phyloP scores from a whole-genome alignment of 2,888 invertebrate species.

The Pollenia amentaria region DNA sequence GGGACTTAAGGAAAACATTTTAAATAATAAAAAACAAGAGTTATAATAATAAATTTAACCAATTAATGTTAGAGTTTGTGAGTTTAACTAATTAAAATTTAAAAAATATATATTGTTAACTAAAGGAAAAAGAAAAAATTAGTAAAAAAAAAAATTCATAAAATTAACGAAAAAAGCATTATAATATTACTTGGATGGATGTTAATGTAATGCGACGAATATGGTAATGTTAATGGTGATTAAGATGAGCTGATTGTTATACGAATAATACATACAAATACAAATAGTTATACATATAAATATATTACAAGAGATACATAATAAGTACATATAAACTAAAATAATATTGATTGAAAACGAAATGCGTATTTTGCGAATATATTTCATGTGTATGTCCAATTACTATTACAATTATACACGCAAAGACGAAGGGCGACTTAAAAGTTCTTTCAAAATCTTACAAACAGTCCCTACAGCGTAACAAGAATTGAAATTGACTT shows the following conservation, averaged over 20 bases:
- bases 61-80: constrained; percentile 62
- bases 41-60: constrained; percentile 38
- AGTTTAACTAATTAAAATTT: constrained; percentile 5
- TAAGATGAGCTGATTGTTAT: constrained; percentile 69
- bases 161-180: constrained; percentile 41
- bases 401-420: constrained; percentile 42
- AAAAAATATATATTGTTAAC: background rate
- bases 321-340: background rate
- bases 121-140: constrained; percentile 13
- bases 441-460: background rate
- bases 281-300: constrained; percentile 40
- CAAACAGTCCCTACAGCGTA: too few relatives aligned
- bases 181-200: constrained; percentile 33
- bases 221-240: constrained; percentile 29
- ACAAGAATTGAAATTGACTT: too few relatives aligned
- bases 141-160: constrained; percentile 21
- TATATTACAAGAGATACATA: background rate
- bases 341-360: constrained; percentile 44
- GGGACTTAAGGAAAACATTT: constrained; percentile 1
- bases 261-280: constrained; percentile 57
- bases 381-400: background rate
- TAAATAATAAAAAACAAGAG: constrained; percentile 33
- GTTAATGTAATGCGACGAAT: constrained; percentile 50
- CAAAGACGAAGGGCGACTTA: background rate
- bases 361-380: constrained; percentile 26